phyloP scores from a whole-genome alignment of 2,797 vertebrate species.

The Pelodytes ibericus region DNA sequence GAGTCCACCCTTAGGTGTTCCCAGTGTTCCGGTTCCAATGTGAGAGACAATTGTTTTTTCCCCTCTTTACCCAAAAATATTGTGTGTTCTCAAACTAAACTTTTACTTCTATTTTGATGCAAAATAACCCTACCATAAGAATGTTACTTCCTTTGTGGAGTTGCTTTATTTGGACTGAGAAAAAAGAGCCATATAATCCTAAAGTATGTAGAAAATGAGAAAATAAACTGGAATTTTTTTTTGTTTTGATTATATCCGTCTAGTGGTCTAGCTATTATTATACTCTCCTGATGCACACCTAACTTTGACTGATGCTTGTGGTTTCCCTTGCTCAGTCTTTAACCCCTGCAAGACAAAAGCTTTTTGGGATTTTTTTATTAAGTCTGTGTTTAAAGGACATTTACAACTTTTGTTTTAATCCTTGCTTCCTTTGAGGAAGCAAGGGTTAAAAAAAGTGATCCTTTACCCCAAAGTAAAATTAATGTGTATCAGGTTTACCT shows the following conservation, averaged over 20 bases:
- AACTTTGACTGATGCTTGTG: not conserved
- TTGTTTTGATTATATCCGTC: not conserved
- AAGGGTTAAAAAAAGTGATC: no score
- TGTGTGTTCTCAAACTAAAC: not conserved
- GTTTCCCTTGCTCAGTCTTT: not conserved
- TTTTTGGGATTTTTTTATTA: no score
- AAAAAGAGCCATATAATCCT: not conserved
- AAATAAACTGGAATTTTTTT: not conserved
- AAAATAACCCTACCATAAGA: not conserved
- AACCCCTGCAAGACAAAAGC: not conserved
- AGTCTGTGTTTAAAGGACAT: no score
- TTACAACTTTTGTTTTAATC: no score
- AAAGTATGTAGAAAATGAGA: not conserved
- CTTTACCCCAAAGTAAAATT: no score
- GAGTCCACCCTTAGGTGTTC: not conserved
- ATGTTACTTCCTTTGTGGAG: not conserved
- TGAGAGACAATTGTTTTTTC: not conserved
- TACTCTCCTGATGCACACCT: not conserved
- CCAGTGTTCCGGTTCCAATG: not conserved
- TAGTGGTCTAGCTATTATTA: not conserved
- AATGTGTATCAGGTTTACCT: no score
- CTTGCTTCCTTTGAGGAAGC: no score
- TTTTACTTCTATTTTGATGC: conserved; percentile 8
- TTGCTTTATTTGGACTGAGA: not conserved
- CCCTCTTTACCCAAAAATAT: not conserved